phyloP scores from a whole-genome alignment of 2,888 invertebrate genomes.

The Amaurobius ferox region DNA sequence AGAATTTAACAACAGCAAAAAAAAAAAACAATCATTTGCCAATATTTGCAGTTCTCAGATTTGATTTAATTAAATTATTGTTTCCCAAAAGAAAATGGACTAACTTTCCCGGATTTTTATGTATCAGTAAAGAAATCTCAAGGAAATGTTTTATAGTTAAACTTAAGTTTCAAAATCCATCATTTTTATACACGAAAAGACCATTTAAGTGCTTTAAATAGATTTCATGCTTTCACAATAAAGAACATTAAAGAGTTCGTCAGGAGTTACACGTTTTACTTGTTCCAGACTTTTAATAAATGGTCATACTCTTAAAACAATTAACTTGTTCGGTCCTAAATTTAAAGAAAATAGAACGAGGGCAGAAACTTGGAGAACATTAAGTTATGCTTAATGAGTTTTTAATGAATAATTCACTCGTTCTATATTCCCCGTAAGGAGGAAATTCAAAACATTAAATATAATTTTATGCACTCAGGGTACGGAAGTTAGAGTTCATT shows the following conservation, averaged over 20 bases:
- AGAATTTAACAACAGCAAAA: too few relatives aligned
- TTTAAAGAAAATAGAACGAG: background rate
- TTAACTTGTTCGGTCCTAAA: background rate
- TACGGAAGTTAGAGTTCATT: background rate
- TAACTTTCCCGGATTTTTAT: too few relatives aligned
- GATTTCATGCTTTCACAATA: background rate
- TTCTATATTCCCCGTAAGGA: background rate
- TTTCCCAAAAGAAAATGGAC: too few relatives aligned
- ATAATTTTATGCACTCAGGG: background rate
- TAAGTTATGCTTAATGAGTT: constrained; percentile 1
- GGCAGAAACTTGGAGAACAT: background rate
- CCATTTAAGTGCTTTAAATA: background rate
- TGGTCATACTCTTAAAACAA: background rate
- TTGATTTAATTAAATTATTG: too few relatives aligned
- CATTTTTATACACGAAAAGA: background rate
- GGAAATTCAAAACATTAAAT: constrained; percentile 1
- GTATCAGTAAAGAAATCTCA: too few relatives aligned
- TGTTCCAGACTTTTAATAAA: background rate
- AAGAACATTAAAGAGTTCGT: background rate
- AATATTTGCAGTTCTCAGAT: too few relatives aligned
- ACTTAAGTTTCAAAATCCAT: too few relatives aligned
- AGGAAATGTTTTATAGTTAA: too few relatives aligned
- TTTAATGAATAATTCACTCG: background rate
- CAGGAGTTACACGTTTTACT: background rate
- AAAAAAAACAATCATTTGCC: too few relatives aligned